Base-by-base conservation (phyloP, 2,888 invertebrate species). In the Lepidochrysops patricia region DNA sequence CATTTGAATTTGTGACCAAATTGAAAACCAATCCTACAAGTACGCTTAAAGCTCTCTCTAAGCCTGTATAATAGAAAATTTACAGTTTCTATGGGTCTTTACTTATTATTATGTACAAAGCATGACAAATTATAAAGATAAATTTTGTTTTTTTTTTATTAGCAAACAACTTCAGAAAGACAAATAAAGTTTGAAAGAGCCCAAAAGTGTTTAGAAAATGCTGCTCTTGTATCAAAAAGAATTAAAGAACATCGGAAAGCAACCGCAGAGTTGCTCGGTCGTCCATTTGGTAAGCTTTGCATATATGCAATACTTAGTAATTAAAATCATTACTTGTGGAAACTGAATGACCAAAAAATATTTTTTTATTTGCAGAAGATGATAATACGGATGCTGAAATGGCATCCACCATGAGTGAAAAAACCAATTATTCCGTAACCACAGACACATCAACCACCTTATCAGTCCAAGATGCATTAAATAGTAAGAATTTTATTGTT, bases 161-260 rank as follows among this genome's bases (percentile, higher is more conserved):
- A 72, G 70, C 69, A 67, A 61, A 59, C 68, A 62, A 66, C 80
- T 67, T 81, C 87, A 56, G 89, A 89, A 62, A 79, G 89, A 62
- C 87, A 84, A 71, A 81, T 83, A 5, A 88, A 89, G 66, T 83
- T 82, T 71, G 88, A 89, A 67, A 74, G 84, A 64, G 89, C 89
- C 37, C 89, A 89, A 63, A 88, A 82, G 73, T 88, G 88, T 65
- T 75, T 89, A 64, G 88, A 89, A 74, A 89, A 89, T 87, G 89
- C 89, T 62, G 89, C 86, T 27, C 82, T 87, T 70, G 89, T 89
- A 6, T 88, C 89, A 1, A 89, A 89, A 71, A 75, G 86, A 61
- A 88, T 89, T 58, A 89, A 88, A 69, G 89, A 89, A 70, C 89
- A 88, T 49, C 69, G 87, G 5, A 88, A 85, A 74, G 89, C 87